These are phyloP conservation scores for Leucophenga maculata DNA, from an alignment of 2,888 invertebrate genomes.

Conservation along the genomic window DNA sequence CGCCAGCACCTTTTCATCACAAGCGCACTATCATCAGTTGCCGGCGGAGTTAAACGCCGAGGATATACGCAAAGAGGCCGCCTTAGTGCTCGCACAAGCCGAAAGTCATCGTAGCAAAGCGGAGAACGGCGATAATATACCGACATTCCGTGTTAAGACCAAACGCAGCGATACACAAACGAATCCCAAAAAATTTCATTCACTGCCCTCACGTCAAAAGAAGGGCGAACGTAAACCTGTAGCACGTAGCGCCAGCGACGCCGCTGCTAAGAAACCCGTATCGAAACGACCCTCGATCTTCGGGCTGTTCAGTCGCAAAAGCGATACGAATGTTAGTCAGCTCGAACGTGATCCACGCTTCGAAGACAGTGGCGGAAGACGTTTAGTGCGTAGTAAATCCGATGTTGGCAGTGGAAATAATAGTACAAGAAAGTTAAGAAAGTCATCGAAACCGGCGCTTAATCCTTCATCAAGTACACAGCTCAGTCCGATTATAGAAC, in stretches of 20 bases:
- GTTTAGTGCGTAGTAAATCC: conserved; percentile 77
- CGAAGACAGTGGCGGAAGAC: conserved; percentile 73
- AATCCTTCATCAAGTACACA: conserved; percentile 73
- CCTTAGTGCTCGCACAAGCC: conserved; percentile 82
- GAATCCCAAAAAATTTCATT: conserved; percentile 76
- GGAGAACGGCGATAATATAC: conserved; percentile 71
- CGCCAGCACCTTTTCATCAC: conserved; percentile 60
- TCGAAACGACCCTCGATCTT: conserved; percentile 79
- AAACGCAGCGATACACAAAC: conserved; percentile 48
- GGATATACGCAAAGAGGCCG: conserved; percentile 84
- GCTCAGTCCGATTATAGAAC: conserved; percentile 86
- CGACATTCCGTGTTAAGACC: conserved; percentile 61
- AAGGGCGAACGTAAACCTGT: conserved; percentile 72
- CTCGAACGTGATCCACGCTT: conserved; percentile 71
- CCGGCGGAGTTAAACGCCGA: conserved; percentile 81
- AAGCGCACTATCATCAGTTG: conserved; percentile 74
- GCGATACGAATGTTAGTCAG: conserved; percentile 74
- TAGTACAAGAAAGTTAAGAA: conserved; percentile 1
- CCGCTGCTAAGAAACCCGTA: conserved; percentile 70
- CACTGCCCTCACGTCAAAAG: conserved; percentile 78
- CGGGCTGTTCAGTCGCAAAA: conserved; percentile 77
- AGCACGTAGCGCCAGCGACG: conserved; percentile 76
- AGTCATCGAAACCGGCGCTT: conserved; percentile 34
- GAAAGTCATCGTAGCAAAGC: conserved; percentile 81
- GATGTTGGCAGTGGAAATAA: conserved; percentile 74